Percentiles rank a stretch among this genome's conserved stretches.
Conservation (phyloP, 2,797 vertebrate species). For the Alectoris magna region DNA sequence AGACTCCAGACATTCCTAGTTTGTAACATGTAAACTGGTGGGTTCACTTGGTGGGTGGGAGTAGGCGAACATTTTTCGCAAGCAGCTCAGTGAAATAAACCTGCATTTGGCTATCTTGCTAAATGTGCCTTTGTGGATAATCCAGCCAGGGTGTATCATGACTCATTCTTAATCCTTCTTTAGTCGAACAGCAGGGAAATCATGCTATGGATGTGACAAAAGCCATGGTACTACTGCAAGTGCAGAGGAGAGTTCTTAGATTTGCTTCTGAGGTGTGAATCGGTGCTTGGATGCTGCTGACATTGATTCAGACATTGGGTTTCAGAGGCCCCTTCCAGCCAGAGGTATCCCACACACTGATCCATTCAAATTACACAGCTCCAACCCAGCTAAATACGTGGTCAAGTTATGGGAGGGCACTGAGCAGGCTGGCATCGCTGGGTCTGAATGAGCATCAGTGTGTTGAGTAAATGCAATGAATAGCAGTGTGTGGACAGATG, state of each 20-base stretch:
- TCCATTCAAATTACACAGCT: background rate
- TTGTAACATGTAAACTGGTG: background rate
- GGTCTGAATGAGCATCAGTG: background rate
- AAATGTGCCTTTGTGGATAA: background rate
- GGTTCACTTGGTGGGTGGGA: background rate
- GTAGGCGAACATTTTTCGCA: background rate
- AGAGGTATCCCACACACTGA: background rate
- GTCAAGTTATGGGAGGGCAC: background rate
- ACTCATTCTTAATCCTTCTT: background rate
- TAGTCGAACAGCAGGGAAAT: background rate
- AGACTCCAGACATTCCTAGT: background rate
- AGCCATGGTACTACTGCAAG: background rate
- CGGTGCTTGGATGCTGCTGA: background rate
- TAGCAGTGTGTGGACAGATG: rapidly evolving
- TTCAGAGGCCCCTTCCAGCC: background rate
- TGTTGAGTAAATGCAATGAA: background rate
- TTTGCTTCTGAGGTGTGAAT: background rate
- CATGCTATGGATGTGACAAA: rapidly evolving
- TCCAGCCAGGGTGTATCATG: background rate
- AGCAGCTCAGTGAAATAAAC: background rate
- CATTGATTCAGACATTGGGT: rapidly evolving
- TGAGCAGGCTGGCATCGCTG: background rate
- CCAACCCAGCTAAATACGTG: background rate
- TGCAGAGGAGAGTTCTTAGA: background rate
- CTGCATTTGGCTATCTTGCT: background rate